phyloP scores from a whole-genome alignment of 1,140 invertebrate genomes.

The Nixonia krombeini region DNA sequence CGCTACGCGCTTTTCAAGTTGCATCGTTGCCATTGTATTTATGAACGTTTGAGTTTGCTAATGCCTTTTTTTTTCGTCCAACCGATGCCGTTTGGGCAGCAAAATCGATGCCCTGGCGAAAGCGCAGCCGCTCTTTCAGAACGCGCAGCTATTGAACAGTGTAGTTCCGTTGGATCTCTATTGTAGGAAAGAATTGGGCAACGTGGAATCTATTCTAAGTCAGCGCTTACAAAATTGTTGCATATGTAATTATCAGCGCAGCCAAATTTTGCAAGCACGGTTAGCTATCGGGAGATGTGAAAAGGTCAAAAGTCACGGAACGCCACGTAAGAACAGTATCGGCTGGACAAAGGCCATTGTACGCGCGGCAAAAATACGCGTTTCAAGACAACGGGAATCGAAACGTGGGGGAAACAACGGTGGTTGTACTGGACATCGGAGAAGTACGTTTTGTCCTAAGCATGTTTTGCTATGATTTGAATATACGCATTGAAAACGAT shows the following conservation, averaged over 20 bases:
- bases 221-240: not conserved
- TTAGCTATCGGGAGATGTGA: not conserved
- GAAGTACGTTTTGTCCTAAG: slow-evolving; percentile 11
- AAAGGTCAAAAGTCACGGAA: slow-evolving; percentile 3
- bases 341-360: not conserved
- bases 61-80: not conserved
- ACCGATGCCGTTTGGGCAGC: not conserved
- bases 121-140: slow-evolving; percentile 1
- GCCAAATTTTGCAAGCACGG: not conserved
- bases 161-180: not conserved
- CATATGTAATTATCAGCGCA: not conserved
- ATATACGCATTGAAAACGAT: slow-evolving; percentile 34
- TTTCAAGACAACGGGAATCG: not conserved
- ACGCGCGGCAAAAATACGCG: not conserved
- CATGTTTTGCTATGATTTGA: slow-evolving; percentile 27
- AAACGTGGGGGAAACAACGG: not conserved
- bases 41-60: not conserved
- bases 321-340: not conserved
- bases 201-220: not conserved
- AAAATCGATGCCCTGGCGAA: slow-evolving; percentile 2
- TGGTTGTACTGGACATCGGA: not conserved
- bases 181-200: not conserved
- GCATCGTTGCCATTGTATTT: not conserved
- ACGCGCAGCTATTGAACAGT: not conserved
- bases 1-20: too few relatives aligned